phyloP scores from a whole-genome alignment of 2,888 invertebrate species.

The Zaprionus lineosus region DNA sequence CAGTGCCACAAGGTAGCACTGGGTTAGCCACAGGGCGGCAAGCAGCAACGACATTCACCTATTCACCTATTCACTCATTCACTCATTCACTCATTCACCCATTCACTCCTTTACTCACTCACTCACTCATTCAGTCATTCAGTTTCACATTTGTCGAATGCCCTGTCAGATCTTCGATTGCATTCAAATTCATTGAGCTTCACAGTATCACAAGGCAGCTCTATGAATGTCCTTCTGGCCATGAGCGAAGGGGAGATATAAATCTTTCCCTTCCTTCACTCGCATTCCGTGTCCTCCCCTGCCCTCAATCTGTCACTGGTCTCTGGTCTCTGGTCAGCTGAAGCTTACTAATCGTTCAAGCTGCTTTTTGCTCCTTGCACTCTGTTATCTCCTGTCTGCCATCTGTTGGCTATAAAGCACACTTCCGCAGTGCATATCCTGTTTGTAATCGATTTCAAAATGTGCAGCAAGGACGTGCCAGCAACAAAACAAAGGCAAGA shows the following conservation, averaged over 20 bases:
- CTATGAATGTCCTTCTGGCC: not conserved
- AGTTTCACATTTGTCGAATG: slow-evolving; percentile 46
- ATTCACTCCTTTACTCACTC: too few species aligned
- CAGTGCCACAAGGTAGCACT: too few species aligned
- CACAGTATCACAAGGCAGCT: not conserved
- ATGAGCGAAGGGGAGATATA: not conserved
- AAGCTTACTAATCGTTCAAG: slow-evolving; percentile 20
- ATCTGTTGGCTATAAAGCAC: slow-evolving; percentile 47
- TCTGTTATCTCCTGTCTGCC: slow-evolving; percentile 1
- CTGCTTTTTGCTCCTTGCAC: slow-evolving; percentile 10
- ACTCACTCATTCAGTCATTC: too few species aligned
- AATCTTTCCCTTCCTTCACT: not conserved
- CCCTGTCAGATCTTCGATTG: slow-evolving; percentile 22
- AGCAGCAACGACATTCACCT: slow-evolving; percentile 5
- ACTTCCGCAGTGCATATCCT: slow-evolving; percentile 76
- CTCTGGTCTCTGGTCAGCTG: not conserved
- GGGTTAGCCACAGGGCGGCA: slow-evolving; percentile 1
- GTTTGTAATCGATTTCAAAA: slow-evolving; percentile 77
- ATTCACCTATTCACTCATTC: too few species aligned
- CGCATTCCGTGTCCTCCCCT: not conserved
- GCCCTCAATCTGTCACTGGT: too few species aligned
- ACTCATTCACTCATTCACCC: too few species aligned
- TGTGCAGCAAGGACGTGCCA: slow-evolving; percentile 63
- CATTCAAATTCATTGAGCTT: slow-evolving; percentile 38
- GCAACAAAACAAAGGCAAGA: slow-evolving; percentile 3